These are phyloP conservation scores for Electrophaes corylata DNA, from an alignment of 2,888 invertebrate species.

Conservation along the genomic window DNA sequence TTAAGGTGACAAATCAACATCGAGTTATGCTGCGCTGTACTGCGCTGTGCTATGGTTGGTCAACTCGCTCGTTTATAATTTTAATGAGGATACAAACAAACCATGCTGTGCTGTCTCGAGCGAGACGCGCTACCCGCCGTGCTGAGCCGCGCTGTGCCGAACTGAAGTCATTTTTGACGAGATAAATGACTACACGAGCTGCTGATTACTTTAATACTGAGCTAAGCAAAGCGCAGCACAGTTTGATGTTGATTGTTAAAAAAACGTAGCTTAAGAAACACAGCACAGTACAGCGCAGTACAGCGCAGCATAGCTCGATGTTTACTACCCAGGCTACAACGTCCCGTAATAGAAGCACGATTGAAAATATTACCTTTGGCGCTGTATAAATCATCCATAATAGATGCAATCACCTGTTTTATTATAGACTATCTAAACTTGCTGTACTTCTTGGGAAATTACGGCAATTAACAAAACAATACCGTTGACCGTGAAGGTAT, in stretches of 20 bases:
- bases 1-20: constrained; percentile 3
- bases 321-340: too few species aligned
- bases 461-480: too few species aligned
- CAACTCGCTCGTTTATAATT: constrained; percentile 28
- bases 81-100: constrained; percentile 29
- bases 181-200: too few species aligned
- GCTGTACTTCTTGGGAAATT: too few species aligned
- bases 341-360: too few species aligned
- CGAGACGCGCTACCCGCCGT: constrained; percentile 20
- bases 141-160: constrained; percentile 8
- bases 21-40: constrained; percentile 15
- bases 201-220: not conserved
- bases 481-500: too few species aligned
- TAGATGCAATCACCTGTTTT: too few species aligned
- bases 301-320: not conserved
- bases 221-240: not conserved
- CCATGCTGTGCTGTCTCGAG: constrained; percentile 23
- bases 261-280: not conserved
- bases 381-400: too few species aligned
- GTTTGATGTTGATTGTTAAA: not conserved
- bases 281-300: not conserved
- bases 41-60: constrained; percentile 31
- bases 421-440: too few species aligned
- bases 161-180: not conserved
- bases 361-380: too few species aligned